phyloP scores from a whole-genome alignment of 2,888 invertebrate species.

The Plutella xylostella region DNA sequence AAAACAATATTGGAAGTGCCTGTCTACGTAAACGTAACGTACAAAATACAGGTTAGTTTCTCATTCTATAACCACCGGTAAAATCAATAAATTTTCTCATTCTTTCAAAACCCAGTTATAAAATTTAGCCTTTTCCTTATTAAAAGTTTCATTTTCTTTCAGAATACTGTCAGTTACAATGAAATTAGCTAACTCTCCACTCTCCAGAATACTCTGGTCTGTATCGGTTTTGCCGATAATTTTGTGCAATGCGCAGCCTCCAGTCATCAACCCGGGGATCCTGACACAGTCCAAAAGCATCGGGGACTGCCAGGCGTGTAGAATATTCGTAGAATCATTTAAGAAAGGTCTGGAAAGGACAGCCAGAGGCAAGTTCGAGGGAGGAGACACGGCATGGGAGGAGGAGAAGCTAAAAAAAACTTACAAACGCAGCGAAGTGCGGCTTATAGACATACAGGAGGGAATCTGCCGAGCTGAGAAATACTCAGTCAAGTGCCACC shows the following conservation, averaged over 20 bases:
- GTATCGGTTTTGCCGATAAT: background rate
- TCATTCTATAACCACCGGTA: no score
- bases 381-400: slow-evolving; percentile 95
- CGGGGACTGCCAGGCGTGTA: slow-evolving; percentile 85
- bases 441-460: slow-evolving; percentile 93
- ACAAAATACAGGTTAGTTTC: no score
- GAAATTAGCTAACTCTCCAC: no score
- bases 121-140: no score
- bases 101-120: no score
- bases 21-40: no score
- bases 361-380: slow-evolving; percentile 89
- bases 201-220: no score
- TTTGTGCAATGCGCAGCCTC: slow-evolving; percentile 27
- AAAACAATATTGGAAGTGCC: no score
- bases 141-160: no score
- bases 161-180: no score
- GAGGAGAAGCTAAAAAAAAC: slow-evolving; percentile 85
- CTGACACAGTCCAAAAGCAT: slow-evolving; percentile 55
- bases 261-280: slow-evolving; percentile 34
- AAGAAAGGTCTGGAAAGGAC: slow-evolving; percentile 85
- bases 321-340: slow-evolving; percentile 79
- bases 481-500: slow-evolving; percentile 83
- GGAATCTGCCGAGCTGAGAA: slow-evolving; percentile 81
- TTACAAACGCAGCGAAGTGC: slow-evolving; percentile 88
- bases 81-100: no score